Evolutionary conservation across 2,888 invertebrate genomes (phyloP).

Genomic region (Liodrosophila aerea): DNA sequence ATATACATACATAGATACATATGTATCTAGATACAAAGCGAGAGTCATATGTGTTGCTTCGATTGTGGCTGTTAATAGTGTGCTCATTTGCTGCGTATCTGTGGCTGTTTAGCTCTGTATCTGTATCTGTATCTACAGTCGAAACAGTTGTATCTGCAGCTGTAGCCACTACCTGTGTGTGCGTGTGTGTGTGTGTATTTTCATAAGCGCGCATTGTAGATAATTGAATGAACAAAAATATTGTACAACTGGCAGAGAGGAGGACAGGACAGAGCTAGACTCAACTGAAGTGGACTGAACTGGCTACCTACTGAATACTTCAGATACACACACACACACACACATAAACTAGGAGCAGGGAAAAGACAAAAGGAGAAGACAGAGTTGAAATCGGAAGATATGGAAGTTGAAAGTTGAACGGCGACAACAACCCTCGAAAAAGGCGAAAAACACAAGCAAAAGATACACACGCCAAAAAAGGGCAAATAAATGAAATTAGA

Average conservation of each 20-base stretch:
- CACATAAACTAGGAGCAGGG: constrained; percentile 14
- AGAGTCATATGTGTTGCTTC: constrained; percentile 16
- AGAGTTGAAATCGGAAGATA: background rate
- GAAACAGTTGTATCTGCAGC: constrained; percentile 12
- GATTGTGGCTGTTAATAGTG: constrained; percentile 28
- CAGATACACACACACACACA: constrained; percentile 18
- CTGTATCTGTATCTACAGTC: constrained; percentile 17
- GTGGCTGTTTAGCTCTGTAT: constrained; percentile 18
- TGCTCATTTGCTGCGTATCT: constrained; percentile 21
- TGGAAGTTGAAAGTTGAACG: background rate
- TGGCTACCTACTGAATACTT: constrained; percentile 5
- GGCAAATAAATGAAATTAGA: constrained; percentile 52
- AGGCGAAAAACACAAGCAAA: constrained; percentile 18
- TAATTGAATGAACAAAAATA: constrained; percentile 43
- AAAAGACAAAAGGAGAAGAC: background rate
- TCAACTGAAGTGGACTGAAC: constrained; percentile 18
- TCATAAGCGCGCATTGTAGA: constrained; percentile 44
- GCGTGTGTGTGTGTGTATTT: constrained; percentile 19
- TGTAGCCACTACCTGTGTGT: constrained; percentile 22
- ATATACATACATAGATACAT: background rate
- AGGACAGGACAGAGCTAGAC: constrained; percentile 2
- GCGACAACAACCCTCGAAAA: constrained; percentile 33
- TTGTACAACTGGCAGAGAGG: constrained; percentile 18
- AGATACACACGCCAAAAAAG: constrained; percentile 36
- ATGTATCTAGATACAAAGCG: constrained; percentile 13